Conservation (phyloP, 2,797 vertebrate species). For the Pristis pectinata region DNA sequence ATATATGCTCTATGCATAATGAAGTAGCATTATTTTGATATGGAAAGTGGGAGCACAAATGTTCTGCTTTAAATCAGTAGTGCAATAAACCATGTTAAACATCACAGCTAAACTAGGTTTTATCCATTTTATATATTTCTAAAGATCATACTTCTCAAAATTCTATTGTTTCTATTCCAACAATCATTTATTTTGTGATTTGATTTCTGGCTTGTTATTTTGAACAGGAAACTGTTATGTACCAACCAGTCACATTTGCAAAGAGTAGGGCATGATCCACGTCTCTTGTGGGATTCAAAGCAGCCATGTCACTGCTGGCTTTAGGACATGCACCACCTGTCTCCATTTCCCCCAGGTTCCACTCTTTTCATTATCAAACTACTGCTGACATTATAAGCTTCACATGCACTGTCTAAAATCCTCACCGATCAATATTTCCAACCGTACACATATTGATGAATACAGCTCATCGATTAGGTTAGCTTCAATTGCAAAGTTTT, state of each 20-base stretch:
- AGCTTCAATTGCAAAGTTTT: slow-evolving; percentile 69
- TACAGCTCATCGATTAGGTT: slow-evolving; percentile 84
- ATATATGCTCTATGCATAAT: neutral
- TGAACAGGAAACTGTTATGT: slow-evolving; percentile 56
- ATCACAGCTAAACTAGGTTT: neutral
- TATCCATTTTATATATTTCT: neutral
- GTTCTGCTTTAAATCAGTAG: neutral
- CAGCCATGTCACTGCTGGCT: slow-evolving; percentile 74
- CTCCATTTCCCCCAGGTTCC: slow-evolving; percentile 56
- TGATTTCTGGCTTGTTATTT: slow-evolving; percentile 64
- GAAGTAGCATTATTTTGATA: neutral
- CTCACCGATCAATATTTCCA: slow-evolving; percentile 77
- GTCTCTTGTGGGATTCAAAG: slow-evolving; percentile 61
- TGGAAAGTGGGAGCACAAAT: neutral
- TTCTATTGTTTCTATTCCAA: slow-evolving; percentile 52
- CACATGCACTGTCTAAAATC: slow-evolving; percentile 71
- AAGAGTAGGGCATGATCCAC: slow-evolving; percentile 72
- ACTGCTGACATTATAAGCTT: slow-evolving; percentile 85
- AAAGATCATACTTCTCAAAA: neutral
- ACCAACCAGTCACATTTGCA: slow-evolving; percentile 54
- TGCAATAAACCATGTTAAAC: neutral
- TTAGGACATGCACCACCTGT: slow-evolving; percentile 84
- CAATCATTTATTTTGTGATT: slow-evolving; percentile 56
- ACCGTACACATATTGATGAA: slow-evolving; percentile 74
- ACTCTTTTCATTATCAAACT: slow-evolving; percentile 65